phyloP scores from a whole-genome alignment of 2,797 vertebrate genomes.

The Myotis findleyi region DNA sequence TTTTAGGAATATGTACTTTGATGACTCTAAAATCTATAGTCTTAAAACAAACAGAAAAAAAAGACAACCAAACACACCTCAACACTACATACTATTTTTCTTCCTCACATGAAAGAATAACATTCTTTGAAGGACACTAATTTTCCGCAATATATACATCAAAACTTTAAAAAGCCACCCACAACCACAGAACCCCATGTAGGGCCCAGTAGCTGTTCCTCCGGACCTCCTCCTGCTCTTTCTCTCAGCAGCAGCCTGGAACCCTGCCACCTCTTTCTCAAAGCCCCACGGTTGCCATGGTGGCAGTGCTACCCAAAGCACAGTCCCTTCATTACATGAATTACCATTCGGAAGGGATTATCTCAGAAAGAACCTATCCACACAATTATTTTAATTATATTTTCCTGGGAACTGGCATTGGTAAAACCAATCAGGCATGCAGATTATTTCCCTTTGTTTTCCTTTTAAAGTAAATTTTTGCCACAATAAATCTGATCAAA shows the following conservation, averaged over 20 bases:
- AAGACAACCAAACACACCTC: background rate
- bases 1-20: background rate
- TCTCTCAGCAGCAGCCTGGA: constrained; percentile 58
- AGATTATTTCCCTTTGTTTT: constrained; percentile 12
- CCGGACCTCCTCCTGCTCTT: background rate
- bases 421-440: background rate
- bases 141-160: background rate
- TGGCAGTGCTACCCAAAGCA: constrained; percentile 65
- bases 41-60: constrained; percentile 45
- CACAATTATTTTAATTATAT: constrained; percentile 59
- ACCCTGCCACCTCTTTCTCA: constrained; percentile 65
- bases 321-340: constrained; percentile 52
- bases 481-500: constrained; percentile 60
- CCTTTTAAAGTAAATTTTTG: constrained; percentile 28
- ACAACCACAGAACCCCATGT: background rate
- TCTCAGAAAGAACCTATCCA: constrained; percentile 47
- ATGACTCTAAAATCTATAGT: constrained; percentile 21
- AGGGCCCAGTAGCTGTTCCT: background rate
- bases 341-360: constrained; percentile 73
- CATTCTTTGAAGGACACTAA: background rate
- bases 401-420: constrained; percentile 38
- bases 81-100: background rate
- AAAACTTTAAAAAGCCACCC: constrained; percentile 25
- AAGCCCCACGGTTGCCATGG: constrained; percentile 66
- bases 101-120: constrained; percentile 39